Evolutionary conservation across 2,888 invertebrate genomes (phyloP), one percentile per base, ranked within the genome.

Genomic region (Caenorhabditis sulstoni): DNA sequence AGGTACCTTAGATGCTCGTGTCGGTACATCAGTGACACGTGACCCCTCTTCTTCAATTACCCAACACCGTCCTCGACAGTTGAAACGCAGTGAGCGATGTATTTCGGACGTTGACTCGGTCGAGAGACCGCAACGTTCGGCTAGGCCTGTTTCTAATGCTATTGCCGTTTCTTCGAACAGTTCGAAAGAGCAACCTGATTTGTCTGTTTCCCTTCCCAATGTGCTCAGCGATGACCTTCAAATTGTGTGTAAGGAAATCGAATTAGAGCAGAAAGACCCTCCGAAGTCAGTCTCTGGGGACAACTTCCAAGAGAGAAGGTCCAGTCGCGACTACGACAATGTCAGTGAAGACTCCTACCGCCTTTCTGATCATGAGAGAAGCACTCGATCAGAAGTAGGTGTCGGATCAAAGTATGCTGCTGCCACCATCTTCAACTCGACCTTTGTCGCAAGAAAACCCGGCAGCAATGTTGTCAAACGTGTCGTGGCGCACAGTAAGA

Each of bases 171-270:
- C 65, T 35, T 67, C 52, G 14, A 61, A 18, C 39, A 49, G n/a
- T 22, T 61, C 68, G 22, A 78, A 71, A 64, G 71, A 78, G 61
- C 71, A 66, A 37, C 59, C 70, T 52, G 75, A 77, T 67, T 50
- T 89, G 83, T 86, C 86, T 37, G 61, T 87, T 35, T 89, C 89
- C 16, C 77, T 89, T 47, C 89, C 89, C 29, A 89, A 89, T 78
- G 89, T 89, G 2, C 73, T 88, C 16, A 78, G 75, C 64, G 89
- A 88, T 70, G 87, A 87, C 50, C 64, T 88, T 20, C 82, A 81
- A 41, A 74, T 87, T n/a, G 78, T 82, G 20, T 86, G 86, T 68
- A 71, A 81, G 41, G 85, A 85, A 58, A 77, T 85, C 35, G 75
- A 80, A 39, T 39, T 83, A 29, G 76, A 80, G 52, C 62, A 61